Evolutionary conservation across 2,113 vertebrate species (phyloP), one percentile per base, ranked within the genome.

Genomic region (Grallaria varia): DNA sequence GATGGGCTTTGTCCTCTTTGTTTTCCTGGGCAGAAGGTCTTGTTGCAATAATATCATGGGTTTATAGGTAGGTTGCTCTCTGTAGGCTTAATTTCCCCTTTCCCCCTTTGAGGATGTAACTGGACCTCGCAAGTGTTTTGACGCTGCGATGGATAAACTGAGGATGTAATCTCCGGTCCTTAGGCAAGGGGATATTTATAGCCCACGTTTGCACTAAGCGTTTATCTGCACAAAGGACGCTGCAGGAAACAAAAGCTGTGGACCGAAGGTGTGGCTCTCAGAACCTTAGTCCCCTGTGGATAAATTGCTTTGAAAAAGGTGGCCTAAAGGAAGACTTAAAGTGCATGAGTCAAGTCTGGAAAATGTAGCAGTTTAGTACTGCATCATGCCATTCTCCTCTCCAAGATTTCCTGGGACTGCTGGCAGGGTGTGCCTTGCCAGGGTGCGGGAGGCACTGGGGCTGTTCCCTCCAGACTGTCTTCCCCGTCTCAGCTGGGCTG

Each of bases 1-100:
- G 12, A 28, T 72, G 14, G 27, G 9, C 24, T 79, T 64, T 76
- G 33, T 50, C 23, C 13, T 45, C 25, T 58, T 88, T 4, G 2
- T 74, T 78, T 40, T 39, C 33, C 39, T 17, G 23, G 49, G 68
- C 4, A 4, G 30, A 62, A 50, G 10, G 31, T 82, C 40, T 84
- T 0, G 0, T 47, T 72, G 39, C 50, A 72, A 17, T 64, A 52
- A n/a, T 55, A 52, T 68, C 0, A 1, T 35, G 4, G 21, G 16
- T 33, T 74, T 69, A 20, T 50, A 44, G 33, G 63, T 72, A 20
- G 0, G 0, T 31, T 85, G 10, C 14, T 91, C 1, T 91, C 87
- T 33, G 10, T 68, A 58, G 66, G 28, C 25, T 56, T 86, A 66
- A 47, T 64, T 33, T 69, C 16, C 13, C 1, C 10, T 72, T 58